phyloP scores from a whole-genome alignment of 2,888 invertebrate species.

The Eristalis arbustorum region DNA sequence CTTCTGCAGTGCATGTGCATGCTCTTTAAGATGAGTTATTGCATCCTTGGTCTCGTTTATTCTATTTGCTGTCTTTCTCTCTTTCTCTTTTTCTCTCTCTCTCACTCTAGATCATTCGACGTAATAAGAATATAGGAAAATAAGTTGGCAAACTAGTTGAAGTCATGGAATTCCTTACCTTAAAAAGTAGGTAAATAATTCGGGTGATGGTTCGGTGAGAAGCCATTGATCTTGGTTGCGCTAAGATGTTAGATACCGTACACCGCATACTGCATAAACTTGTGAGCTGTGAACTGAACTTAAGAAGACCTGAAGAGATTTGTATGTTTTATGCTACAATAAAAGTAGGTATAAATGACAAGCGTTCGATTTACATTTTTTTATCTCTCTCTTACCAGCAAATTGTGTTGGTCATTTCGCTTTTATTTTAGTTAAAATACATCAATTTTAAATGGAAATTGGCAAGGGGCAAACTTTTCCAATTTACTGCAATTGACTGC shows the following conservation, averaged over 20 bases:
- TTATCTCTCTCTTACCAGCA: background rate
- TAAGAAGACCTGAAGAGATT: background rate
- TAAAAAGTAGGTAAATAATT: slow-evolving; percentile 66
- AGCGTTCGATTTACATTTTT: background rate
- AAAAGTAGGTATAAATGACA: too few species aligned
- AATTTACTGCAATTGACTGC: background rate
- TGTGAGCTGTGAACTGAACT: background rate
- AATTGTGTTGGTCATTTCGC: too few species aligned
- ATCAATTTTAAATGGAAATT: background rate
- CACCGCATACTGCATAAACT: too few species aligned
- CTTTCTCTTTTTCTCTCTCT: slow-evolving; percentile 2
- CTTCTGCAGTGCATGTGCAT: slow-evolving; percentile 56
- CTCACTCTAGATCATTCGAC: slow-evolving; percentile 19
- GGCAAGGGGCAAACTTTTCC: background rate
- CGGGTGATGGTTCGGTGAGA: slow-evolving; percentile 22
- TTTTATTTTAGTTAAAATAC: background rate
- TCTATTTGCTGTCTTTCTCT: background rate
- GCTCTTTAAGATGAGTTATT: slow-evolving; percentile 55
- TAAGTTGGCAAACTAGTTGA: slow-evolving; percentile 49
- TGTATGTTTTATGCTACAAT: background rate
- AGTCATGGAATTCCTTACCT: slow-evolving; percentile 63
- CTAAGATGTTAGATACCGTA: slow-evolving; percentile 13
- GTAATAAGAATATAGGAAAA: slow-evolving; percentile 45
- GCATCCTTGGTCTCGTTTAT: slow-evolving; percentile 15
- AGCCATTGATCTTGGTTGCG: slow-evolving; percentile 53